Conservation (phyloP, 1,140 invertebrate genomes). For the Adelges cooleyi region DNA sequence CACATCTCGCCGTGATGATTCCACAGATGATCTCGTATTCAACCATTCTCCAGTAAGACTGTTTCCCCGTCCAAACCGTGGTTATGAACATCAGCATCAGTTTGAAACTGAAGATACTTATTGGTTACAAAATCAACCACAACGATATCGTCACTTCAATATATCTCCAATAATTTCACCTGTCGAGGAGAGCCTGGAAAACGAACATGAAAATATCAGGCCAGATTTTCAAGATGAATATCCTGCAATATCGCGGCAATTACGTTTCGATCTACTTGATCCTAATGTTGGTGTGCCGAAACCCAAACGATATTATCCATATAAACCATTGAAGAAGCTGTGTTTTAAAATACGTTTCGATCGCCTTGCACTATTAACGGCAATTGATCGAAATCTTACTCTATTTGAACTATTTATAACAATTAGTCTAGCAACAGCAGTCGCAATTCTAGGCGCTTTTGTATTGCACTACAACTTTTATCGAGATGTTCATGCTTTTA, state of each 20-base stretch:
- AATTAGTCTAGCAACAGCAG: constrained; percentile 70
- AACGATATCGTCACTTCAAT: constrained; percentile 3
- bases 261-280: constrained; percentile 35
- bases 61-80: neutral
- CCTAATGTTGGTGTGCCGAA: constrained; percentile 31
- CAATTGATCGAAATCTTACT: constrained; percentile 85
- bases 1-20: constrained; percentile 3
- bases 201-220: constrained; percentile 2
- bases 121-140: neutral
- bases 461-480: constrained; percentile 78
- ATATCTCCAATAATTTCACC: constrained; percentile 10
- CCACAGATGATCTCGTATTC: constrained; percentile 17
- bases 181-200: constrained; percentile 6
- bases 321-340: constrained; percentile 46
- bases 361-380: constrained; percentile 75
- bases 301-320: constrained; percentile 34
- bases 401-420: constrained; percentile 73
- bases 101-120: neutral
- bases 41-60: constrained; percentile 23
- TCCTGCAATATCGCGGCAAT: constrained; percentile 30
- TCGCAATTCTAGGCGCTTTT: constrained; percentile 71
- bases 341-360: constrained; percentile 76
- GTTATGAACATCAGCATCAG: constrained; percentile 15
- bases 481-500: constrained; percentile 80
- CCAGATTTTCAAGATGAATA: constrained; percentile 14